These are phyloP conservation scores for Uropetala carovei DNA, from an alignment of 2,888 invertebrate genomes.

Conservation along the genomic window DNA sequence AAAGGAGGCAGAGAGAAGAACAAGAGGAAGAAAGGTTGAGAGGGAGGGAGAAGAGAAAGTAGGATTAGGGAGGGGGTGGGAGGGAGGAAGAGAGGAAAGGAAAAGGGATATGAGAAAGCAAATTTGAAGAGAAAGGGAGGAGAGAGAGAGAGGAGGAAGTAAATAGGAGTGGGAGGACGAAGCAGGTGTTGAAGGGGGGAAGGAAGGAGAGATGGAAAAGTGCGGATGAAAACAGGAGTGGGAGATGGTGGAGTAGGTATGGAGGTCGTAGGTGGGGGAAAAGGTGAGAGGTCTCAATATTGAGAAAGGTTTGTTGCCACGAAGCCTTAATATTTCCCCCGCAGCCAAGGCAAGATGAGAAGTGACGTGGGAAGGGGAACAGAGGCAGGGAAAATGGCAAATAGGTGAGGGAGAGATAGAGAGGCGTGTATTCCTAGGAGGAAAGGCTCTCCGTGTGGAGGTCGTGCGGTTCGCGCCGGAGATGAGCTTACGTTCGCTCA, in stretches of 20 bases:
- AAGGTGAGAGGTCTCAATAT: neutral
- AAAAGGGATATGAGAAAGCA: too few relatives aligned
- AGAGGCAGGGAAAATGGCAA: too few relatives aligned
- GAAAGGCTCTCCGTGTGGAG: neutral
- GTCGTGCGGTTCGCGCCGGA: neutral
- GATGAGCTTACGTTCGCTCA: neutral
- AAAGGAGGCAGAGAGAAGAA: too few relatives aligned
- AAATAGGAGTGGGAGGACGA: too few relatives aligned
- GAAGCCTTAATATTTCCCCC: constrained; percentile 1
- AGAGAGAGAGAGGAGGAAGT: too few relatives aligned
- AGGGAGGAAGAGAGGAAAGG: too few relatives aligned
- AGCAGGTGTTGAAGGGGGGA: too few relatives aligned
- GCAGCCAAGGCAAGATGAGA: neutral
- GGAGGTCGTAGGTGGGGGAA: neutral
- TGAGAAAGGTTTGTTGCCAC: constrained; percentile 17
- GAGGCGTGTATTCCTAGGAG: neutral
- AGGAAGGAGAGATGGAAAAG: neutral
- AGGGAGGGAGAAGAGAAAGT: too few relatives aligned
- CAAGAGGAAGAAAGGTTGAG: too few relatives aligned
- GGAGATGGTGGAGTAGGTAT: neutral
- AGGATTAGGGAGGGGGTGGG: too few relatives aligned
- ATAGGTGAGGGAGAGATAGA: neutral
- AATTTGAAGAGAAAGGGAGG: too few relatives aligned
- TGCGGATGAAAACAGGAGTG: neutral
- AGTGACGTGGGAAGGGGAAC: neutral